Conservation (phyloP, 2,113 vertebrate genomes). For the Odobenus rosmarus region DNA sequence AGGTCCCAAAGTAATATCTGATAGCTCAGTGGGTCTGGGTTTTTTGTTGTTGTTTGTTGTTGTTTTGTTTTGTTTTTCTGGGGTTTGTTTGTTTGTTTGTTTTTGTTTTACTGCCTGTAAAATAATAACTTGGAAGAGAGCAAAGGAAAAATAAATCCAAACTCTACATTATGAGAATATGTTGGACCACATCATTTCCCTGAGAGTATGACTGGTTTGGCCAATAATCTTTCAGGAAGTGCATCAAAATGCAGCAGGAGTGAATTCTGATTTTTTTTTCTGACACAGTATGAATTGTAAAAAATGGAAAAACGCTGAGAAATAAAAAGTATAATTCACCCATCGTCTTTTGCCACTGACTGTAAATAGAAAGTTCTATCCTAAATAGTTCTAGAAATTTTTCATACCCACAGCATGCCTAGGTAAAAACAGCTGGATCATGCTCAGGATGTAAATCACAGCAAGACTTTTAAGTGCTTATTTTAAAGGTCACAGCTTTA, state of each 20-base stretch:
- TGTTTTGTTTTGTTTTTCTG: neutral
- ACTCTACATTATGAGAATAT: conserved; percentile 47
- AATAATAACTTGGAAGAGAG: conserved; percentile 65
- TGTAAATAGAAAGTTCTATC: conserved; percentile 55
- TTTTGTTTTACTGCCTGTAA: conserved; percentile 41
- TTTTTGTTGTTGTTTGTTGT: neutral
- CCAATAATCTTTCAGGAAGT: conserved; percentile 54
- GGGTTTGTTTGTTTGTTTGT: neutral
- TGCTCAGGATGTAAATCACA: conserved; percentile 59
- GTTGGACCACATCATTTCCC: neutral
- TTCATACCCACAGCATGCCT: conserved; percentile 43
- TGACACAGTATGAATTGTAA: conserved; percentile 44
- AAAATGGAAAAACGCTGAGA: neutral
- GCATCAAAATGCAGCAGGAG: conserved; percentile 23
- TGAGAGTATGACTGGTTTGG: conserved; percentile 23
- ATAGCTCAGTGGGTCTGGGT: neutral
- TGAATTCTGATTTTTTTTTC: conserved; percentile 37
- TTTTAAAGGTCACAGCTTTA: conserved; percentile 61
- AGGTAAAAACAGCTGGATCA: conserved; percentile 45
- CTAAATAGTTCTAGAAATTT: conserved; percentile 64
- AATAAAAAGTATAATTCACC: conserved; percentile 39
- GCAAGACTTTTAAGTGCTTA: conserved; percentile 30
- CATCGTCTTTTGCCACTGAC: neutral
- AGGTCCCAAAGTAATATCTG: conserved; percentile 51
- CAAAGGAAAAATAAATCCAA: conserved; percentile 66